Conservation (phyloP, 2,888 invertebrate species). For the Brassicogethes aeneus region DNA sequence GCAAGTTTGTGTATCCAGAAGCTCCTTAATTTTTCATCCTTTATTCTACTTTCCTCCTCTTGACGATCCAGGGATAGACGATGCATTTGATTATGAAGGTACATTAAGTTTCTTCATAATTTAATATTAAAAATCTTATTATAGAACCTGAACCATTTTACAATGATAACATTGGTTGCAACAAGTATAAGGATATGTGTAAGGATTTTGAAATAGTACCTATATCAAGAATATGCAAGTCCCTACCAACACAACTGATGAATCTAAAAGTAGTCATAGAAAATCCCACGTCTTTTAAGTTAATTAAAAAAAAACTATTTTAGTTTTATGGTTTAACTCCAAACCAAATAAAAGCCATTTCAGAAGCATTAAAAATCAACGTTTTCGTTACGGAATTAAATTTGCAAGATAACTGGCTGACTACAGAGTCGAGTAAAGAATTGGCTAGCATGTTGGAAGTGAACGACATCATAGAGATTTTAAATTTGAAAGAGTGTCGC, state of each 20-base stretch:
- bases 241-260: conserved; percentile 25
- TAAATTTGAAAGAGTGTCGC: conserved; percentile 40
- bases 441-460: conserved; percentile 35
- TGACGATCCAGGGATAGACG: conserved; percentile 37
- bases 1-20: conserved; percentile 39
- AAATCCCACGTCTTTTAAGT: too few relatives aligned
- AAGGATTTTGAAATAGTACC: conserved; percentile 35
- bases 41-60: conserved; percentile 41
- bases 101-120: conserved; percentile 4
- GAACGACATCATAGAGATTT: conserved; percentile 31
- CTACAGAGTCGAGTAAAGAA: conserved; percentile 32
- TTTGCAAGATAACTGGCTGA: conserved; percentile 40
- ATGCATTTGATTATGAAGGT: conserved; percentile 33
- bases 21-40: conserved; percentile 41
- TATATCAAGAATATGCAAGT: conserved; percentile 29
- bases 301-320: too few relatives aligned
- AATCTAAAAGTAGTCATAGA: conserved; percentile 37
- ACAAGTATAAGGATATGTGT: conserved; percentile 35
- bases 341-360: conserved; percentile 34
- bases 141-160: conserved; percentile 24
- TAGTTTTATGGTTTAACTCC: conserved; percentile 35
- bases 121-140: conserved; percentile 3
- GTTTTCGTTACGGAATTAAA: conserved; percentile 29
- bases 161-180: conserved; percentile 30
- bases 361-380: conserved; percentile 34